These are phyloP conservation scores for Xestia c-nigrum DNA, from an alignment of 2,888 invertebrate species.

Conservation along the genomic window DNA sequence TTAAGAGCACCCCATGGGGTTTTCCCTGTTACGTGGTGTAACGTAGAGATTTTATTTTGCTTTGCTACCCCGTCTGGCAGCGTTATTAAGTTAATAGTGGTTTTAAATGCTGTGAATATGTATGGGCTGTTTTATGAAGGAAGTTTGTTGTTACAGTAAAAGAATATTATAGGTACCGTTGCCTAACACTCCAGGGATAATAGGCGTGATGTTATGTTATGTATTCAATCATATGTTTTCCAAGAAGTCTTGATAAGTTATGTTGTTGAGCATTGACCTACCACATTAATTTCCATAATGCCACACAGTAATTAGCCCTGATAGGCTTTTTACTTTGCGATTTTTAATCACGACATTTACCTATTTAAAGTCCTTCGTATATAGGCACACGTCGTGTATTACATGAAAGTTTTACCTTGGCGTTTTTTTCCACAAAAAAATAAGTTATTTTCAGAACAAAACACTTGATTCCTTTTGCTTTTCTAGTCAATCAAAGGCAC, in stretches of 20 bases:
- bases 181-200: too few species aligned
- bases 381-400: neutral
- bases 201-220: too few species aligned
- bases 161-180: too few species aligned
- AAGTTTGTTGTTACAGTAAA: too few species aligned
- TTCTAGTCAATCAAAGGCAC: neutral
- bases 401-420: neutral
- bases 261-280: neutral
- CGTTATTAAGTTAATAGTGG: slow-evolving; percentile 61
- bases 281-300: slow-evolving; percentile 14
- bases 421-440: neutral
- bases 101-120: slow-evolving; percentile 36
- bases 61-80: slow-evolving; percentile 49
- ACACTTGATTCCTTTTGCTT: neutral
- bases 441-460: slow-evolving; percentile 3
- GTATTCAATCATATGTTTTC: too few species aligned
- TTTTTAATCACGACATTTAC: slow-evolving; percentile 3
- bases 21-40: slow-evolving; percentile 70
- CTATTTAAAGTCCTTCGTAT: neutral
- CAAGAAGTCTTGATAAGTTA: neutral
- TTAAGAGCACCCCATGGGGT: slow-evolving; percentile 83
- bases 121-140: neutral
- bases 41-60: slow-evolving; percentile 74
- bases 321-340: neutral
- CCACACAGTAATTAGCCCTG: neutral